These are phyloP conservation scores for Orthonyx spaldingii DNA, from an alignment of 2,113 vertebrate genomes.

Conservation along the genomic window DNA sequence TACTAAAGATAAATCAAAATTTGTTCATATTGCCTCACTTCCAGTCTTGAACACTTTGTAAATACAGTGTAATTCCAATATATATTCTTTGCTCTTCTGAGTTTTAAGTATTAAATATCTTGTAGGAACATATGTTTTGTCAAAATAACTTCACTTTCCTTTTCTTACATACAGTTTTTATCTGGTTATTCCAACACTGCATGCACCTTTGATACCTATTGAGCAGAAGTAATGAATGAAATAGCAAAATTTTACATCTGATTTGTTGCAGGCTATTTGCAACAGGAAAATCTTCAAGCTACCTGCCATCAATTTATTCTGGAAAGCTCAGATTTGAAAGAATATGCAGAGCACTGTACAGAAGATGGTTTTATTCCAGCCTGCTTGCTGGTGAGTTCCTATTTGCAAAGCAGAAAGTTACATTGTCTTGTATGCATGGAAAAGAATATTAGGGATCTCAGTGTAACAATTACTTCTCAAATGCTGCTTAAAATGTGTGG, in stretches of 20 bases:
- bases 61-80: not conserved
- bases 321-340: constrained; percentile 92
- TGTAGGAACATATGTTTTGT: not conserved
- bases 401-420: not conserved
- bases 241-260: not conserved
- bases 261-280: constrained; percentile 86
- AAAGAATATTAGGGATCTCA: not conserved
- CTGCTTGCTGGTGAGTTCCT: constrained; percentile 88
- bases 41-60: not conserved
- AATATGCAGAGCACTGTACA: constrained; percentile 92
- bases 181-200: not conserved
- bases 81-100: not conserved
- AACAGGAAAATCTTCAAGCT: constrained; percentile 89
- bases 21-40: not conserved
- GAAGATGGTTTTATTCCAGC: constrained; percentile 91
- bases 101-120: not conserved
- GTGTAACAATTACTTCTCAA: not conserved
- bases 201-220: not conserved
- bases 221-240: not conserved
- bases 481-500: not conserved
- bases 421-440: not conserved
- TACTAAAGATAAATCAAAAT: not conserved
- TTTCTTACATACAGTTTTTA: not conserved
- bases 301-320: constrained; percentile 89
- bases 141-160: not conserved